Conservation (phyloP, 1,140 invertebrate genomes). For the Neodiprion lecontei region DNA sequence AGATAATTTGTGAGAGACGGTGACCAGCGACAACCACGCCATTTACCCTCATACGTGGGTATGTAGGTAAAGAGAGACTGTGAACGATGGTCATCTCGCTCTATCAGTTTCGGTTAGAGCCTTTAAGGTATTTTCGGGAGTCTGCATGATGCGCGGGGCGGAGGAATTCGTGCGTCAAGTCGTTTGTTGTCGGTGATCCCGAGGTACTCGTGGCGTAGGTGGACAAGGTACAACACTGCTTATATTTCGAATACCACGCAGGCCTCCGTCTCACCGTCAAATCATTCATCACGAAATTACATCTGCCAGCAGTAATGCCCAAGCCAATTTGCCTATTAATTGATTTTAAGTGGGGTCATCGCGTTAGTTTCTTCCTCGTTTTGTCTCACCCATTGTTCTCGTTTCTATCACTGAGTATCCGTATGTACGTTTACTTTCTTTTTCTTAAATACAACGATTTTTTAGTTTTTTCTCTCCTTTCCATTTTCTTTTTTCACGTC, state of each 20-base stretch:
- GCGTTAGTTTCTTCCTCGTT: too few relatives aligned
- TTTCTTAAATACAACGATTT: neutral
- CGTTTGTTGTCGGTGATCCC: neutral
- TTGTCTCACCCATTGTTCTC: too few relatives aligned
- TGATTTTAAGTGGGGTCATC: constrained; percentile 31
- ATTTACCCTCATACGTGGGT: neutral
- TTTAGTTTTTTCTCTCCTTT: neutral
- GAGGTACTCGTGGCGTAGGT: constrained; percentile 25
- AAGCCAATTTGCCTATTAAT: constrained; percentile 42
- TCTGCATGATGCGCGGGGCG: constrained; percentile 21
- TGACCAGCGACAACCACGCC: neutral
- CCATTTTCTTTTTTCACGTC: neutral
- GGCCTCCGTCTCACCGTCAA: neutral
- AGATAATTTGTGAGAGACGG: neutral
- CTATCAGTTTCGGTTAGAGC: neutral
- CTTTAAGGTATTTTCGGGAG: neutral
- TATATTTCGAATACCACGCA: constrained; percentile 29
- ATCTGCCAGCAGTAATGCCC: constrained; percentile 35
- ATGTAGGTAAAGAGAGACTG: too few relatives aligned
- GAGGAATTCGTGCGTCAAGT: constrained; percentile 12
- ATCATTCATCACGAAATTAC: constrained; percentile 17
- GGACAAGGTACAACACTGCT: constrained; percentile 32
- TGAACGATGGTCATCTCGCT: neutral
- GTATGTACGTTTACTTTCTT: neutral
- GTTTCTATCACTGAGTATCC: too few relatives aligned